Conservation (phyloP, 1,140 invertebrate species). For the Heliothis subflexa region DNA sequence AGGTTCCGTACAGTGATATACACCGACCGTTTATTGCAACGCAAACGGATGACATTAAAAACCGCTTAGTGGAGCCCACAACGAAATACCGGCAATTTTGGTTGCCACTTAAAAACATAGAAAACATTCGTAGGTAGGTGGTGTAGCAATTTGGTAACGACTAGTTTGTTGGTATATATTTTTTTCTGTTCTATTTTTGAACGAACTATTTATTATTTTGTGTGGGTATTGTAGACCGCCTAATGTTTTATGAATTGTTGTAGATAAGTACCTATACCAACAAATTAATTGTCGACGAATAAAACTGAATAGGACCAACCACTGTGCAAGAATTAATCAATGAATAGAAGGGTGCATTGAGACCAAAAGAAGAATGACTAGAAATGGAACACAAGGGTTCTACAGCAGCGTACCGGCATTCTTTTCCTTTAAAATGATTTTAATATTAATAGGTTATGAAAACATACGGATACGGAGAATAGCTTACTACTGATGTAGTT, state of each 20-base stretch:
- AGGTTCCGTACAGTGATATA: conserved; percentile 58
- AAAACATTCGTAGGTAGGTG: conserved; percentile 36
- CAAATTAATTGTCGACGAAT: no score
- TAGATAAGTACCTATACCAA: no score
- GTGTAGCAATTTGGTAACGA: conserved; percentile 13
- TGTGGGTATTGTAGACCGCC: not conserved
- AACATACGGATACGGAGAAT: no score
- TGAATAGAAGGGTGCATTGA: no score
- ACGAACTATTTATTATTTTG: not conserved
- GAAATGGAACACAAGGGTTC: no score
- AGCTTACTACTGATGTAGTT: no score
- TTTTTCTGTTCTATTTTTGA: not conserved
- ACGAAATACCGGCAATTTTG: conserved; percentile 55
- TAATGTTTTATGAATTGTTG: not conserved
- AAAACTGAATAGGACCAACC: no score
- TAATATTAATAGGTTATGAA: no score
- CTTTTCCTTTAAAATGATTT: no score
- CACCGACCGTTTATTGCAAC: conserved; percentile 59
- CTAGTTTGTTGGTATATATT: conserved; percentile 2
- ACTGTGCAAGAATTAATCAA: no score
- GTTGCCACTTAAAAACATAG: conserved; percentile 54
- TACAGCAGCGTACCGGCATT: no score
- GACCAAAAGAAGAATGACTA: no score
- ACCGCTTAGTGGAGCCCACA: conserved; percentile 57
- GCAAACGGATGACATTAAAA: conserved; percentile 63